These are phyloP conservation scores for Meandrusa payeni DNA, from an alignment of 2,888 invertebrate species.

Conservation along the genomic window DNA sequence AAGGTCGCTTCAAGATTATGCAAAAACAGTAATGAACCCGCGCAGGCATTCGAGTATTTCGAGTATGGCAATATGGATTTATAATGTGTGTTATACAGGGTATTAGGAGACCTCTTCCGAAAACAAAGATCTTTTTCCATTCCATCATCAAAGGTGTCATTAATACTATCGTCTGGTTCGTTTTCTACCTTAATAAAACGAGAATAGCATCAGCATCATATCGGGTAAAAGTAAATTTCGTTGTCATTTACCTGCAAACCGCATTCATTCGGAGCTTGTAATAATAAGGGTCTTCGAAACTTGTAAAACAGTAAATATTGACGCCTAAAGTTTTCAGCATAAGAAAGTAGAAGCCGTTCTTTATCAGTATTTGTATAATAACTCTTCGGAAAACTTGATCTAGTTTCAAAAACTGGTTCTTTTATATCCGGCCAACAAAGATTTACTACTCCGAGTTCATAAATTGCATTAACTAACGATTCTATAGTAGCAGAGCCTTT, in stretches of 20 bases:
- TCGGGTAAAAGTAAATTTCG: too few relatives aligned
- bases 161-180: too few relatives aligned
- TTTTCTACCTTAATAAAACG: too few relatives aligned
- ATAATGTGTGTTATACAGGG: too few relatives aligned
- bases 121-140: too few relatives aligned
- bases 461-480: slow-evolving; percentile 80
- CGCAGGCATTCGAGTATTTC: too few relatives aligned
- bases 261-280: slow-evolving; percentile 89
- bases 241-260: slow-evolving; percentile 88
- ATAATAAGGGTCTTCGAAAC: slow-evolving; percentile 83
- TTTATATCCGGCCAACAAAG: slow-evolving; percentile 83
- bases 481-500: slow-evolving; percentile 67
- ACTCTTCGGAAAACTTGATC: slow-evolving; percentile 82
- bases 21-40: too few relatives aligned
- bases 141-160: too few relatives aligned
- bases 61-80: too few relatives aligned
- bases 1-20: too few relatives aligned
- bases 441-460: slow-evolving; percentile 82
- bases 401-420: slow-evolving; percentile 78
- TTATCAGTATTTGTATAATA: slow-evolving; percentile 85
- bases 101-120: too few relatives aligned
- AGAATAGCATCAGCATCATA: too few relatives aligned
- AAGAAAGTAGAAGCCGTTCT: slow-evolving; percentile 85
- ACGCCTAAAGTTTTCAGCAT: slow-evolving; percentile 89
- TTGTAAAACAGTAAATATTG: slow-evolving; percentile 83